Evolutionary conservation across 2,797 vertebrate genomes (phyloP), one percentile per base, ranked within the genome.

Genomic region (Brachymystax lenok): DNA sequence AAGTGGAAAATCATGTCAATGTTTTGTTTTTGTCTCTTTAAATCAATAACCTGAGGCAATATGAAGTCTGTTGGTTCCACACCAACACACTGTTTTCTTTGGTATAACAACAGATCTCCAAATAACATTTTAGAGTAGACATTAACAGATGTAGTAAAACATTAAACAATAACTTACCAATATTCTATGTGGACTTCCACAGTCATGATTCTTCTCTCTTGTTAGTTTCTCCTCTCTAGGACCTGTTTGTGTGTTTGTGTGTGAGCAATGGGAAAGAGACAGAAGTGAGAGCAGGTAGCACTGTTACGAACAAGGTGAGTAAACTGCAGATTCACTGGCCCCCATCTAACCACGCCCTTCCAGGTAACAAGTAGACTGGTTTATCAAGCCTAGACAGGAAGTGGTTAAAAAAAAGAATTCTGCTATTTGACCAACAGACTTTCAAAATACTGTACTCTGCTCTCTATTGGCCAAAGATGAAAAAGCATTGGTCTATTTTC

Each of bases 131-230:
- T n/a, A 30, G 30, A 77, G 8, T n/a, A 17, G 14, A 21, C 14
- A 6, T 35, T 16, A 1, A 7, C 6, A 12, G 7, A 33, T 28
- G 7, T 16, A 4, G 21, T n/a, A 2, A n/a, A 12, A 8, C 0
- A 17, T 52, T 16, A 54, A 2, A 14, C 67, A 12, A 33, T 28
- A 51, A 77, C 89, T 83, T 76, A 92, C 92, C 86, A 90, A 74
- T 90, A 88, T 82, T 91, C 83, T 27, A 90, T 1, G 0, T 3
- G 12, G 73, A 92, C 74, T 0, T 5, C 12, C 61, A 79, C n/a
- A 0, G 40, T 1, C 80, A 92, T 87, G 21, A 50, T 64, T 50
- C 19, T 10, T 2, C 13, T 51, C n/a, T 4, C 54, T 40, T 13
- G 56, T 7, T 19, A 19, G 13, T 33, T 52, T 46, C 7, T 5